phyloP scores from a whole-genome alignment of 2,888 invertebrate genomes.

The Lacanobia oleracea region DNA sequence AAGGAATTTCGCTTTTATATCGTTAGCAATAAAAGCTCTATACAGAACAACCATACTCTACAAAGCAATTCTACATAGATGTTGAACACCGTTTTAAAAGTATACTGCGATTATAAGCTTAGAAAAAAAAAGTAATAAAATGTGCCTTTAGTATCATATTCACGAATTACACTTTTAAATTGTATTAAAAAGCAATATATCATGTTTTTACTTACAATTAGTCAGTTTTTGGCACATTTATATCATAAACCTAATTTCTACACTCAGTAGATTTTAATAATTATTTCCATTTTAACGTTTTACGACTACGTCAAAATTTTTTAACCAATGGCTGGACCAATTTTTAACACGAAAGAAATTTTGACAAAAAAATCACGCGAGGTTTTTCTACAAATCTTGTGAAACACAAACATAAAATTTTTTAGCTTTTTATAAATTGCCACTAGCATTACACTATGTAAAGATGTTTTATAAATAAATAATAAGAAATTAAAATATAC shows the following conservation, averaged over 20 bases:
- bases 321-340: slow-evolving; percentile 49
- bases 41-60: slow-evolving; percentile 12
- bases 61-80: slow-evolving; percentile 15
- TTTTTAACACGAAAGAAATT: not conserved
- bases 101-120: slow-evolving; percentile 22
- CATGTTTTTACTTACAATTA: slow-evolving; percentile 4
- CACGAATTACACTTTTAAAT: slow-evolving; percentile 25
- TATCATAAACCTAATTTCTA: slow-evolving; percentile 17
- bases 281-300: not conserved
- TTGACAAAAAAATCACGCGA: not conserved
- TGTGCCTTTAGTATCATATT: slow-evolving; percentile 28
- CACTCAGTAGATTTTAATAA: slow-evolving; percentile 10
- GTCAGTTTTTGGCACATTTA: slow-evolving; percentile 26
- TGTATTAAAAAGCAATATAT: slow-evolving; percentile 10
- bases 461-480: slow-evolving; percentile 53
- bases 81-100: slow-evolving; percentile 8
- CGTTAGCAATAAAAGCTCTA: not conserved
- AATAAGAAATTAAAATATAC: slow-evolving; percentile 39
- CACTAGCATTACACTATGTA: slow-evolving; percentile 66
- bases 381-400: slow-evolving; percentile 8
- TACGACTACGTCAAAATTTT: slow-evolving; percentile 10
- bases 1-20: not conserved
- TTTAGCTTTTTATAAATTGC: slow-evolving; percentile 64
- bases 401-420: slow-evolving; percentile 16
- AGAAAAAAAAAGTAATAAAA: not conserved